phyloP scores from a whole-genome alignment of 2,888 invertebrate species.

The Cordylochernes scorpioides region DNA sequence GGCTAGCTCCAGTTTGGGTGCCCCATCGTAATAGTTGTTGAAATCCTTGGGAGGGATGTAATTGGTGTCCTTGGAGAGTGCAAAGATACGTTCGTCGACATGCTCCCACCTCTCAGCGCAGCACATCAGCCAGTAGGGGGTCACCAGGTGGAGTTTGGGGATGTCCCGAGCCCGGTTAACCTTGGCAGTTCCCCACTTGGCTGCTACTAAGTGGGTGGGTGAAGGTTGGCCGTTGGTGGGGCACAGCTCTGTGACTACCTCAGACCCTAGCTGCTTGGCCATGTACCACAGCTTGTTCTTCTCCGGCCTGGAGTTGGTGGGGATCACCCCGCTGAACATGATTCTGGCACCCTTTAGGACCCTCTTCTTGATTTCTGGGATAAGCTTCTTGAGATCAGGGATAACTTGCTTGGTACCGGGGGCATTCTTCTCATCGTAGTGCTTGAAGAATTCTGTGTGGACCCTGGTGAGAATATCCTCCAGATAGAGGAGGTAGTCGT shows the following conservation, averaged over 20 bases:
- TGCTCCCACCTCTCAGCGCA: slow-evolving; percentile 81
- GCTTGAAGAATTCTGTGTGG: slow-evolving; percentile 49
- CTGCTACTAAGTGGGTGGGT: slow-evolving; percentile 79
- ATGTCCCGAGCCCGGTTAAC: slow-evolving; percentile 27
- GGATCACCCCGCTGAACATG: slow-evolving; percentile 78
- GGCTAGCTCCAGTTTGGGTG: too few relatives aligned
- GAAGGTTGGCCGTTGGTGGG: slow-evolving; percentile 26
- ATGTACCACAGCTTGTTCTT: slow-evolving; percentile 58
- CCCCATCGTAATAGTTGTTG: too few relatives aligned
- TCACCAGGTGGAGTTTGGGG: slow-evolving; percentile 33
- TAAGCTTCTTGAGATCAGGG: slow-evolving; percentile 31
- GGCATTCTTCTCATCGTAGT: slow-evolving; percentile 30
- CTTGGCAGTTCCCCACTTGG: slow-evolving; percentile 44
- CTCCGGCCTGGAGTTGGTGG: slow-evolving; percentile 55
- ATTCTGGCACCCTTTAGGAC: slow-evolving; percentile 50
- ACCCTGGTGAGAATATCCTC: slow-evolving; percentile 61
- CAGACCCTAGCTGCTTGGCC: slow-evolving; percentile 57
- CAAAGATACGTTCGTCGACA: slow-evolving; percentile 49
- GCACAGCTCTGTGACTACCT: slow-evolving; percentile 19
- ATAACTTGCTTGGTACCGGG: slow-evolving; percentile 25
- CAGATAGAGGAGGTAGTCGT: slow-evolving; percentile 53
- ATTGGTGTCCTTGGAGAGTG: slow-evolving; percentile 32
- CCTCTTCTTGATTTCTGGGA: slow-evolving; percentile 54
- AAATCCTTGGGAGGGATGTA: too few relatives aligned
- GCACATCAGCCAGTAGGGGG: slow-evolving; percentile 77